phyloP scores from a whole-genome alignment of 1,140 invertebrate genomes.

The Drosophila parvula region DNA sequence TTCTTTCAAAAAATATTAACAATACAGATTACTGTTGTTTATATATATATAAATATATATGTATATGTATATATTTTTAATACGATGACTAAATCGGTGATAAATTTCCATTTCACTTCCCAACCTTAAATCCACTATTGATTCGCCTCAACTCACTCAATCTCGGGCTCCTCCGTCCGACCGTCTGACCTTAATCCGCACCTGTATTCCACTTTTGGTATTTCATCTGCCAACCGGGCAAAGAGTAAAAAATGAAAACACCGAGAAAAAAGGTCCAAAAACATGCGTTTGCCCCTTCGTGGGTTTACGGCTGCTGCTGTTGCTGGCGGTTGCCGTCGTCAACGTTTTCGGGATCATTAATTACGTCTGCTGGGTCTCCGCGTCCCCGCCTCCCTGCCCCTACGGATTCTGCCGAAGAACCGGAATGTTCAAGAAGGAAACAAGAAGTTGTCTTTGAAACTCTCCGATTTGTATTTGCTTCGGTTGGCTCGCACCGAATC shows the following conservation, averaged over 20 bases:
- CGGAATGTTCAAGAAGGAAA: constrained; percentile 78
- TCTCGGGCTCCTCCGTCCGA: constrained; percentile 9
- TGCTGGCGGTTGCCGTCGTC: constrained; percentile 51
- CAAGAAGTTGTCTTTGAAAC: constrained; percentile 69
- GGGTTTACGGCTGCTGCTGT: constrained; percentile 48
- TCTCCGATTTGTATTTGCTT: constrained; percentile 44
- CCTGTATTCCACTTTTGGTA: constrained; percentile 63
- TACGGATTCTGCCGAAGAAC: constrained; percentile 44
- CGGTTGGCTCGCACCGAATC: constrained; percentile 15
- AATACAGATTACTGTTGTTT: no score
- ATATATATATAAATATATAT: no score
- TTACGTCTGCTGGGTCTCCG: constrained; percentile 61
- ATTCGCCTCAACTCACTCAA: constrained; percentile 1
- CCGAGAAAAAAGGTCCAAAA: constrained; percentile 43
- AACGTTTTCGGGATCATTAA: constrained; percentile 80
- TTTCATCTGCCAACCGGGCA: constrained; percentile 30
- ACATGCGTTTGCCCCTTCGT: constrained; percentile 63
- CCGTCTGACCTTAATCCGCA: constrained; percentile 76
- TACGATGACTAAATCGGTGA: constrained; percentile 9
- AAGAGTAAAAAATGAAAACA: constrained; percentile 16
- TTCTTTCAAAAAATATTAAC: no score
- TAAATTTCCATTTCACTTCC: constrained; percentile 40
- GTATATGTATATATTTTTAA: not conserved
- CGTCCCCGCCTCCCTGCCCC: constrained; percentile 1
- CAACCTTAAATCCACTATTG: constrained; percentile 42